Base-by-base conservation (phyloP, 1,140 invertebrate species). In the Lanistes nyassanus region DNA sequence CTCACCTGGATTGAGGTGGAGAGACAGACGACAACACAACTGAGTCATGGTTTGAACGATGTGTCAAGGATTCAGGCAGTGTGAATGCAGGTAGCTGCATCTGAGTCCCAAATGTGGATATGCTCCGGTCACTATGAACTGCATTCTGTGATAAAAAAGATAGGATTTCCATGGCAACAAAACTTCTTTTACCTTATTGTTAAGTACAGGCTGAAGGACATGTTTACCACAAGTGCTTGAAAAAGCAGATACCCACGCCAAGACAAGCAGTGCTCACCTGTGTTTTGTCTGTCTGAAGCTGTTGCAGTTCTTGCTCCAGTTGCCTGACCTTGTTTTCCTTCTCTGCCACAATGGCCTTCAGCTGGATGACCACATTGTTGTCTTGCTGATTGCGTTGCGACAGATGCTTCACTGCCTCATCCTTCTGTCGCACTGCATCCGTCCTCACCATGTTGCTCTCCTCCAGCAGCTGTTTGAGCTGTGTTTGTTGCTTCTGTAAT, bases 321-420 rank as follows among this genome's bases (percentile, higher is more conserved):
- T 66, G 67, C 73, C 84, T 82, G 16, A 88, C 81, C 76, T 83
- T 82, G 5, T 76, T 74, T 72, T 88, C 86, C 55, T 84, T 84
- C 58, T 88, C 84, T 16, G 81, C 76, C 2, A 87, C 81, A 29
- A 88, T 87, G 31, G 70, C 42, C 76, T 85, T 85, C 6, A 88
- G 81, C 78, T 88, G 87, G 39, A 85, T 81, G n/a, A 86, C 81
- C 26, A 83, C 76, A 74, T 87, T 87, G 47, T 62, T 83, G 60
- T 88, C 87, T 71, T 87, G 84, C 76, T 87, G 85, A 34, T 76
- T 79, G 74, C 85, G 84, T 65, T 80, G 74, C 13, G 79, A 69
- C 76, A 85, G 69, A 36, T 86, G 79, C 66, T 80, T 79, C 19
- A 85, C 36, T 47, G 81, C 78, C 42, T 81, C 71, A 68, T 85